Evolutionary conservation across 2,888 invertebrate species (phyloP).

Genomic region (Drosophila flavopinicola): DNA sequence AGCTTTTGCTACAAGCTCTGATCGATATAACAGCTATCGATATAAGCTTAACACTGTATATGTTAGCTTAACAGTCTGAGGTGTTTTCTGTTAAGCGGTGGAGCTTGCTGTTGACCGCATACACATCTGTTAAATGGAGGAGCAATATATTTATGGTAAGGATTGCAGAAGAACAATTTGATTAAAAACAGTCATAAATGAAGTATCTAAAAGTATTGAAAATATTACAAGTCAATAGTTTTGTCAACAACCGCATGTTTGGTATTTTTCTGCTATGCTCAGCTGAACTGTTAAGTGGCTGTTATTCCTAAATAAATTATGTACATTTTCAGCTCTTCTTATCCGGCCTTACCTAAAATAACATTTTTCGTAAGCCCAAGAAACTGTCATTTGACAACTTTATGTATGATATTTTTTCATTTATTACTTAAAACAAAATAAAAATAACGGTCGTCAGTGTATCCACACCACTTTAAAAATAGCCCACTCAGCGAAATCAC

Average conservation of each 20-base stretch:
- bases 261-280: slow-evolving; percentile 4
- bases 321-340: no score
- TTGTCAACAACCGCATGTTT: neutral
- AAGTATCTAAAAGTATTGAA: neutral
- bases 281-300: slow-evolving; percentile 2
- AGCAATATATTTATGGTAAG: no score
- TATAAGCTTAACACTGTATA: neutral
- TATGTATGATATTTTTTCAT: no score
- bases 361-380: no score
- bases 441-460: no score
- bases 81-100: neutral
- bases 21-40: neutral
- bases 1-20: neutral
- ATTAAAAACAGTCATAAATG: neutral
- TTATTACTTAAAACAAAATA: no score
- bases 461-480: no score
- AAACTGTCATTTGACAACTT: no score
- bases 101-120: slow-evolving; percentile 17
- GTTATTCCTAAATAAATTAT: slow-evolving; percentile 15
- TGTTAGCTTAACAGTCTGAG: no score
- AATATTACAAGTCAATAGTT: neutral
- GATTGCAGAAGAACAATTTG: no score
- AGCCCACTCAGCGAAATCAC: no score
- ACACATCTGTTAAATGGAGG: slow-evolving; percentile 4
- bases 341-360: no score